Conservation (phyloP, 2,797 vertebrate genomes). For the Urocyon cinereoargenteus region DNA sequence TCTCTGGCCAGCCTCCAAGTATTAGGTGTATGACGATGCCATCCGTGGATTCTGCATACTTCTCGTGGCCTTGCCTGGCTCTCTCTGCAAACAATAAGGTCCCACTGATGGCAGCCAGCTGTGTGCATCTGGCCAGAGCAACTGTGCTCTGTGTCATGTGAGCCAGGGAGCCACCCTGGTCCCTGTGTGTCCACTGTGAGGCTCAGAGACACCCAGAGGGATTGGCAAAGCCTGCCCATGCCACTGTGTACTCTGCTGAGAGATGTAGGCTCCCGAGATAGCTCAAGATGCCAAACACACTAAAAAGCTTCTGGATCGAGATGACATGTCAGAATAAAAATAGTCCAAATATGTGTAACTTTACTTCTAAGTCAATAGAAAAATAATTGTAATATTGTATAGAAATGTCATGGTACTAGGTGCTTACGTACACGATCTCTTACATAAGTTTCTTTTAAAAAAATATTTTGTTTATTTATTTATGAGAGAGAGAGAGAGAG, state of each 20-base stretch:
- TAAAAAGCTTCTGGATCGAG: not conserved
- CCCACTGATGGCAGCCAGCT: not conserved
- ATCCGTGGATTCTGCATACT: not conserved
- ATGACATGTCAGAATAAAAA: not conserved
- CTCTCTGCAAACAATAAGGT: not conserved
- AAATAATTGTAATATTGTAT: not conserved
- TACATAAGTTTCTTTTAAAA: too few relatives aligned
- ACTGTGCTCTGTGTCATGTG: not conserved
- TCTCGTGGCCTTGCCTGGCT: not conserved
- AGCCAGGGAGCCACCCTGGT: not conserved
- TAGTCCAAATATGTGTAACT: not conserved
- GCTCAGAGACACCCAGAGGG: not conserved
- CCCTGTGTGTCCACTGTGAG: not conserved
- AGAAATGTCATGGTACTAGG: not conserved
- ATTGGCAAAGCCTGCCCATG: not conserved
- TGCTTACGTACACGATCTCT: not conserved
- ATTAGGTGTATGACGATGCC: not conserved
- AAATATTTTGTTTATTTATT: too few relatives aligned
- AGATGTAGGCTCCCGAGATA: not conserved
- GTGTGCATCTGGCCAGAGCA: not conserved
- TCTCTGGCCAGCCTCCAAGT: not conserved
- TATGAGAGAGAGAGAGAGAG: too few relatives aligned
- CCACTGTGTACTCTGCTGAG: not conserved
- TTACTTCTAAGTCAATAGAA: slow-evolving; percentile 34
- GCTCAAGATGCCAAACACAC: not conserved